Evolutionary conservation across 1,140 invertebrate genomes (phyloP).

Genomic region (Dufourea novaeangliae): DNA sequence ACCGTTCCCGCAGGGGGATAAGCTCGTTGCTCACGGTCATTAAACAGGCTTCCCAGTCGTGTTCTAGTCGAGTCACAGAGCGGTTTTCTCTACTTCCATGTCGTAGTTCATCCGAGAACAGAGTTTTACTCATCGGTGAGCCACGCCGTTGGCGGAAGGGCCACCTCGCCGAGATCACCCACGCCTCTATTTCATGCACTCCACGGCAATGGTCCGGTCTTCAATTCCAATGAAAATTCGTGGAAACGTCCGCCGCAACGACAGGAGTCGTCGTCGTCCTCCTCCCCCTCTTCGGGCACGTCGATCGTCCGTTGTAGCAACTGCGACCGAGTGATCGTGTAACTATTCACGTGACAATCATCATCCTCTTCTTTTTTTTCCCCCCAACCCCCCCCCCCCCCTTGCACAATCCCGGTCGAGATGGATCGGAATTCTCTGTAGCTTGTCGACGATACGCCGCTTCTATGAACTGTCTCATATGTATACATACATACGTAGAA

Average conservation of each 20-base stretch:
- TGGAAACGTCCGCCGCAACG: conserved; percentile 47
- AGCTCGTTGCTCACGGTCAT: conserved; percentile 24
- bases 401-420: conserved; percentile 17
- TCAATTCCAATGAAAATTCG: conserved; percentile 55
- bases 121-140: conserved; percentile 85
- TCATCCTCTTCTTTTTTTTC: too few species aligned
- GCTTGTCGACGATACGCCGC: conserved; percentile 31
- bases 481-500: not conserved
- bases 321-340: conserved; percentile 89
- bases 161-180: conserved; percentile 80
- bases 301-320: conserved; percentile 85
- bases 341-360: conserved; percentile 81
- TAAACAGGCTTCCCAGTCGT: conserved; percentile 7
- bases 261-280: conserved; percentile 61
- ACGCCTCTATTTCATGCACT: conserved; percentile 75
- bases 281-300: conserved; percentile 63
- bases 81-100: conserved; percentile 73
- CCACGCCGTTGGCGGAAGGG: conserved; percentile 84
- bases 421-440: conserved; percentile 7
- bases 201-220: conserved; percentile 48
- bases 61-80: conserved; percentile 47
- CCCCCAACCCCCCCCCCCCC: conserved; percentile 3
- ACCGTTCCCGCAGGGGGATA: conserved; percentile 7
- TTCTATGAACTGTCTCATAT: conserved; percentile 19
- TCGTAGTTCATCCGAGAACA: conserved; percentile 80